Evolutionary conservation across 1,140 invertebrate genomes (phyloP).

Genomic region (Pantala flavescens): DNA sequence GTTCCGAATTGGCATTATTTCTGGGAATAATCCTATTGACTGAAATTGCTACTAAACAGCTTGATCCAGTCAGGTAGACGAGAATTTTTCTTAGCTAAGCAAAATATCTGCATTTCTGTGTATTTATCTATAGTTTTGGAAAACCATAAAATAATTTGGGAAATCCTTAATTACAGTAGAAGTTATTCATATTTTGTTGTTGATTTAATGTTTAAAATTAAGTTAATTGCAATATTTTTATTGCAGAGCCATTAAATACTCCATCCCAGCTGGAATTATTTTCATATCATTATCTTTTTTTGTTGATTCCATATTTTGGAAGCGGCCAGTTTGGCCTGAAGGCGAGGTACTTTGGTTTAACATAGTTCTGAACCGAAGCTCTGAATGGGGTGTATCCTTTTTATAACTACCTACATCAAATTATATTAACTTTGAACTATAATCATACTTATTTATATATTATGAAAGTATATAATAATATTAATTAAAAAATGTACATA

Average conservation of each 20-base stretch:
- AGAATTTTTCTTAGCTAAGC: conserved; percentile 16
- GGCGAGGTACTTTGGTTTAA: conserved; percentile 97
- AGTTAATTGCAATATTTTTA: conserved; percentile 16
- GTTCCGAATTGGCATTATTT: conserved; percentile 78
- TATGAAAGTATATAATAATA: too few relatives aligned
- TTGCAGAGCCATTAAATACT: background rate
- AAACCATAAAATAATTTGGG: too few relatives aligned
- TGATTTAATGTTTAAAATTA: conserved; percentile 26
- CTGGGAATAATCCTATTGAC: conserved; percentile 77
- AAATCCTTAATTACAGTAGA: too few relatives aligned
- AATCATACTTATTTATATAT: too few relatives aligned
- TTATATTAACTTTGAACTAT: too few relatives aligned
- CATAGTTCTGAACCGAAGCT: conserved; percentile 86
- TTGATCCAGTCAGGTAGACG: conserved; percentile 41
- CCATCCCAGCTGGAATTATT: conserved; percentile 40
- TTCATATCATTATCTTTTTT: conserved; percentile 61
- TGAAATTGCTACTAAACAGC: conserved; percentile 50
- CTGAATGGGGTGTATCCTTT: conserved; percentile 95
- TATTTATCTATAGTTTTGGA: background rate
- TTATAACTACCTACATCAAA: background rate
- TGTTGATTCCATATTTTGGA: conserved; percentile 92
- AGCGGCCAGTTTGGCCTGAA: conserved; percentile 86
- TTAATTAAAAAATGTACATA: too few relatives aligned
- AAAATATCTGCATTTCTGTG: conserved; percentile 23
- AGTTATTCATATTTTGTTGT: conserved; percentile 37